phyloP scores from a whole-genome alignment of 2,797 vertebrate genomes.

The Pangasius sanitwongsei region DNA sequence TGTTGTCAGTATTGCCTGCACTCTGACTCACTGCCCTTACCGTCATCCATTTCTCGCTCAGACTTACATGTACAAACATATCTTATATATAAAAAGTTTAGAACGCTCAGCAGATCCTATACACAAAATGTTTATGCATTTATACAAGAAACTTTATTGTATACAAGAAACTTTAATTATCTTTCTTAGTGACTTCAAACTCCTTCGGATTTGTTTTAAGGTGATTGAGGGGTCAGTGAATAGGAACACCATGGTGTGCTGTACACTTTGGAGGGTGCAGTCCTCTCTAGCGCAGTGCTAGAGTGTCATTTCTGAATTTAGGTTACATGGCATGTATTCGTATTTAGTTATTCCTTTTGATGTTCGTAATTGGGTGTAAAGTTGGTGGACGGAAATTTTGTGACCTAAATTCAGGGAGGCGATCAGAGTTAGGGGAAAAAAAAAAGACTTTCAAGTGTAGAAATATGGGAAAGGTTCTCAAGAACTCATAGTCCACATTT shows the following conservation, averaged over 20 bases:
- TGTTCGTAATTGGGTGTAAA: slow-evolving; percentile 48
- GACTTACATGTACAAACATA: not conserved
- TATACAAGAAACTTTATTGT: not conserved
- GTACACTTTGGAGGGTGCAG: slow-evolving; percentile 20
- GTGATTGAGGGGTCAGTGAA: not conserved
- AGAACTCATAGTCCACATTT: not conserved
- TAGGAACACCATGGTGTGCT: slow-evolving; percentile 3
- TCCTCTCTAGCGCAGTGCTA: not conserved
- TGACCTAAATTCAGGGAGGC: slow-evolving; percentile 40
- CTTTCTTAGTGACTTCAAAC: not conserved
- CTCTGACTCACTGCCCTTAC: not conserved
- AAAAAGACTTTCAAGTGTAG: not conserved
- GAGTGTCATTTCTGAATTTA: slow-evolving; percentile 40
- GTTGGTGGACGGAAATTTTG: slow-evolving; percentile 33
- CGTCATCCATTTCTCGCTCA: not conserved
- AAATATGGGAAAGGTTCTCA: not conserved
- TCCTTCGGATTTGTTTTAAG: not conserved
- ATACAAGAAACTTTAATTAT: not conserved
- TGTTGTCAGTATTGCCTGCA: not conserved
- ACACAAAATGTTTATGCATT: not conserved
- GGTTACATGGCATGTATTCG: slow-evolving; percentile 49
- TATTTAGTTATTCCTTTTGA: slow-evolving; percentile 57
- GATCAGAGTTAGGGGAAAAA: not conserved
- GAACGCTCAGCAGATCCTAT: not conserved
- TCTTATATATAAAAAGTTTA: not conserved